Base-by-base conservation (phyloP, 2,797 vertebrate genomes). In the Cetoscarus ocellatus region DNA sequence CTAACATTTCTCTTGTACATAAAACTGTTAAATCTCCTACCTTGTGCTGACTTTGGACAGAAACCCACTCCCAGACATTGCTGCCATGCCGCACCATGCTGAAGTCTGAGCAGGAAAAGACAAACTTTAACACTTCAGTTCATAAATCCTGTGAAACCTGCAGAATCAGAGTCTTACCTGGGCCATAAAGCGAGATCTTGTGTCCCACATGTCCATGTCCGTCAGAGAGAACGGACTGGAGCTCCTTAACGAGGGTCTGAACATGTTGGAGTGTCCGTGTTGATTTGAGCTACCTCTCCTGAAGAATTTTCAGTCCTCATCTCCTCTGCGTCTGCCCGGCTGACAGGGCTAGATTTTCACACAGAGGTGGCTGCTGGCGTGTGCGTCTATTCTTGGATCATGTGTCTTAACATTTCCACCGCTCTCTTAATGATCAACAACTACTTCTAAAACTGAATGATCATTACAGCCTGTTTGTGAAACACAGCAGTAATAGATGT, bases 151-250 rank as follows among this genome's bases (percentile, higher is more conserved):
- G 38, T 36, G 73, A 35, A 19, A 44, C 13, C 38, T 10, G 61
- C 0, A 0, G 36, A 35, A 47, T 48, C 11, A 17, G 7, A n/a
- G 12, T 47, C 75, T 85, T 88, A 94, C 94, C 91, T 85, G 90
- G 57, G 86, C 47, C 76, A 89, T 81, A 67, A 92, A 86, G 59
- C 62, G 62, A 60, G 80, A 83, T 62, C 77, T 86, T 18, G 57
- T 79, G 67, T 93, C 91, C 93, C 92, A 94, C 86, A 92, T 90
- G 39, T 93, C 81, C 17, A 90, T 80, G 68, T 93, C 82, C 1
- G 61, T n/a, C 12, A 84, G 61, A 52, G 84, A 73, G 67, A 89
- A 83, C 7, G 78, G 89, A 66, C 84, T 80, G 52, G 79, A 82
- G 61, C 82, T 65, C 67, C 75, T 82, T 66, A 76, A 61, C 5